Evolutionary conservation across 2,113 vertebrate genomes (phyloP), one percentile per base, ranked within the genome.

Genomic region (Micromys minutus): DNA sequence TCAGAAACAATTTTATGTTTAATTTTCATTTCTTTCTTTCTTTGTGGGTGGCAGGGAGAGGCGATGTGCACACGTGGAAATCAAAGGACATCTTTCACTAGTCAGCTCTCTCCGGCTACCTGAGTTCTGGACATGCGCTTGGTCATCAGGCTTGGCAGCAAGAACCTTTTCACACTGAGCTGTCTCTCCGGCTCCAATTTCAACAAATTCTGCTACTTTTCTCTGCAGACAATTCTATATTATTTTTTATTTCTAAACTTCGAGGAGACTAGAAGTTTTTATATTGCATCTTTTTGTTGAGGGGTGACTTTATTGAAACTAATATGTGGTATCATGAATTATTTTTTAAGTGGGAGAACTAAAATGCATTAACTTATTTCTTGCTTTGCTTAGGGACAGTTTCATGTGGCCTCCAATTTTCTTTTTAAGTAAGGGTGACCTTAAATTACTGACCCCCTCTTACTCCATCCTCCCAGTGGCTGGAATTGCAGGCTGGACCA

Each of bases 231-330:
- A 85, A 91, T 55, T 93, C 94, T 45, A 88, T 15, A 93, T 45
- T 71, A 63, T 31, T 65, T 65, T 65, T 31, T 29, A 63, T 65
- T 65, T 65, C 29, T 31, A 65, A 65, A 13, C 11, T 65, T 65
- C 31, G 29, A 29, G 63, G 13, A 65, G 31, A n/a, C n/a, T 65
- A 65, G 31, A 65, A 65, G 29, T 31, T 31, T 65, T 65, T 65
- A 65, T 22, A 57, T 85, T 90, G 36, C 29, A 69, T 75, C 72
- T 50, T 74, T 55, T 95, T 88, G 91, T n/a, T 21, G n/a, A 63
- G 17, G 67, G 34, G 17, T 76, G 89, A 72, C 87, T 84, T 90
- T 95, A 91, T 92, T 61, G 21, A 89, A 90, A 94, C 21, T 87
- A 88, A 69, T 75, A 59, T 55, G 19, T 6, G 2, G 21, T 24